phyloP scores from a whole-genome alignment of 2,113 vertebrate genomes.

The Toxostoma redivivum region DNA sequence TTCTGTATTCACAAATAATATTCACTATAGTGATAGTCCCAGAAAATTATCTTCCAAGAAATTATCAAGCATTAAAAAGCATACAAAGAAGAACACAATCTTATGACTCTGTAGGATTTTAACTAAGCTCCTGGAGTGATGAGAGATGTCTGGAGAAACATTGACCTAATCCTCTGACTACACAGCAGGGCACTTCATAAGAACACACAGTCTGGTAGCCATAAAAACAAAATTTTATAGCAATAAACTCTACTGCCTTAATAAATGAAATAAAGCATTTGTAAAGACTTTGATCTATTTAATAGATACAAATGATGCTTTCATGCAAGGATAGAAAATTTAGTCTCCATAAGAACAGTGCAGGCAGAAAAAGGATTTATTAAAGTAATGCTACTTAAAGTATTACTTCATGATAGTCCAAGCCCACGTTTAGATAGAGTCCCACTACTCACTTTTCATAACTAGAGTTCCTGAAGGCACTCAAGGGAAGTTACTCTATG shows the following conservation, averaged over 20 bases:
- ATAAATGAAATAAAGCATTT: background rate
- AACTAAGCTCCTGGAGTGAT: background rate
- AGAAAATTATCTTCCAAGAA: background rate
- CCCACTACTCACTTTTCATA: background rate
- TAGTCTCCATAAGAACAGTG: background rate
- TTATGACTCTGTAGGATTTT: background rate
- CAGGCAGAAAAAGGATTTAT: background rate
- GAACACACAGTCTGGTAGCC: background rate
- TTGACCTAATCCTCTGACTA: background rate
- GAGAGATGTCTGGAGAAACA: background rate
- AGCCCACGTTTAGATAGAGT: background rate
- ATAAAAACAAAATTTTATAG: background rate
- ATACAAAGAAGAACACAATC: background rate
- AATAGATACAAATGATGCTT: conserved; percentile 21
- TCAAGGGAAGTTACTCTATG: background rate
- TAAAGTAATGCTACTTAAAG: background rate
- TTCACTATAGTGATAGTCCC: background rate
- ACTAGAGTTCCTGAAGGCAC: background rate
- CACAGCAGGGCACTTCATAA: background rate
- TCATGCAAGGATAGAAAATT: background rate
- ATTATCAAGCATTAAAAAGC: background rate
- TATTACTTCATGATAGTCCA: background rate
- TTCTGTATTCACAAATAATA: background rate
- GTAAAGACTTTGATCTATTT: background rate
- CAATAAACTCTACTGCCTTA: background rate